Percentiles rank a stretch among this genome's conserved stretches.
phyloP scores from a whole-genome alignment of 2,888 invertebrate species.

The Sepioteuthis lessoniana region DNA sequence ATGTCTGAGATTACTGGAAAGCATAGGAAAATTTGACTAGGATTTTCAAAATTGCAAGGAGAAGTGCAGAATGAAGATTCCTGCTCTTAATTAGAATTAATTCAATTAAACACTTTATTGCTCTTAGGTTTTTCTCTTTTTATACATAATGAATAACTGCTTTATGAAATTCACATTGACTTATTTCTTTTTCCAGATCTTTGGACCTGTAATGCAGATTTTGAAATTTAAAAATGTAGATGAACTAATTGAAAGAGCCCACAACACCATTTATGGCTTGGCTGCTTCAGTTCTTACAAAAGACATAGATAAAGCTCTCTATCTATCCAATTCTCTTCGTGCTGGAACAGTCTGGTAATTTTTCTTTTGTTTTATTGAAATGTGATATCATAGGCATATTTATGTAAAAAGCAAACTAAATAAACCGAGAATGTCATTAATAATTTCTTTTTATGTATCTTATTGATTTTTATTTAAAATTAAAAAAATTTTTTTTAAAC shows the following conservation, averaged over 20 bases:
- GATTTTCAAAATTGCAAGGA: too few species aligned
- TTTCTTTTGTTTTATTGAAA: slow-evolving; percentile 50
- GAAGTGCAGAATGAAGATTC: too few species aligned
- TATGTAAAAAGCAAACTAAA: too few species aligned
- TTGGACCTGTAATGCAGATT: slow-evolving; percentile 77
- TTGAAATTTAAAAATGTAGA: slow-evolving; percentile 76
- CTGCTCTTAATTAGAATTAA: too few species aligned
- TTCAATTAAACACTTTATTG: too few species aligned
- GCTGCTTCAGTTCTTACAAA: slow-evolving; percentile 94
- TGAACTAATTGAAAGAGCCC: slow-evolving; percentile 87
- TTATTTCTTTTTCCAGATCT: slow-evolving; percentile 72
- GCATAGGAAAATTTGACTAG: too few species aligned
- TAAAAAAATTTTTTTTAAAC: too few species aligned
- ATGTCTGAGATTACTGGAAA: too few species aligned
- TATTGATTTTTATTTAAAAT: too few species aligned
- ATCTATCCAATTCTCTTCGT: slow-evolving; percentile 83
- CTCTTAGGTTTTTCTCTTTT: background rate
- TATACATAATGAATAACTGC: background rate
- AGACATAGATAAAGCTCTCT: slow-evolving; percentile 88
- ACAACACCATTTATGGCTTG: slow-evolving; percentile 91
- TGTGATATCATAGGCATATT: too few species aligned
- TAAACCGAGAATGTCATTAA: too few species aligned
- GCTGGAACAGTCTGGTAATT: slow-evolving; percentile 87
- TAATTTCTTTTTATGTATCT: too few species aligned
- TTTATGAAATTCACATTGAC: background rate